phyloP scores from a whole-genome alignment of 2,888 invertebrate genomes.

The Microctonus brassicae region DNA sequence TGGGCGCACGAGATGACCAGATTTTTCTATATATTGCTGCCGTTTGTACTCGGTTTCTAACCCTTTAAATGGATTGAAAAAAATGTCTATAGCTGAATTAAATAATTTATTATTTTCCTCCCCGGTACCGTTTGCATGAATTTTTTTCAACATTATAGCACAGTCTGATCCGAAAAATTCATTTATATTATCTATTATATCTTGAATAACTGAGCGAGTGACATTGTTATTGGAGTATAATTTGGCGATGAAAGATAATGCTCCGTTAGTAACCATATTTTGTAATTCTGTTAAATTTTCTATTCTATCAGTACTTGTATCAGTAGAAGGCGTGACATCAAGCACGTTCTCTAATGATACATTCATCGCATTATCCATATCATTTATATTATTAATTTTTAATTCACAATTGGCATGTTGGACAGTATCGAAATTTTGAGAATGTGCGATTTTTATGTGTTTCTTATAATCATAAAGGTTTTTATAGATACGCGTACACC shows the following conservation, averaged over 20 bases:
- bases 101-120: neutral
- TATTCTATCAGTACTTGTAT: neutral
- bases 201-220: conserved; percentile 17
- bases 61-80: conserved; percentile 9
- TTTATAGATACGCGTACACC: too few species aligned
- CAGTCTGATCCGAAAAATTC: conserved; percentile 16
- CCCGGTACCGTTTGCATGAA: neutral
- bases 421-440: too few species aligned
- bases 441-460: too few species aligned
- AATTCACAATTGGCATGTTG: too few species aligned
- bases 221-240: conserved; percentile 17
- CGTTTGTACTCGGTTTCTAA: conserved; percentile 8
- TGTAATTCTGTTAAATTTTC: neutral
- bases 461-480: too few species aligned
- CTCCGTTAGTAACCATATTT: neutral
- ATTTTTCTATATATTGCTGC: neutral
- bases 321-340: neutral
- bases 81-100: neutral
- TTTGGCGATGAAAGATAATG: conserved; percentile 10
- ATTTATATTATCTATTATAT: conserved; percentile 14
- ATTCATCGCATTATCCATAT: too few species aligned
- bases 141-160: conserved; percentile 11
- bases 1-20: conserved; percentile 1
- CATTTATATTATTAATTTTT: too few species aligned
- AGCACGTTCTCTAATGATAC: too few species aligned